A percentile compares a stretch with the other conserved stretches of the same genome.
phyloP scores from a whole-genome alignment of 2,888 invertebrate genomes.

The Microctonus aethiopoides region DNA sequence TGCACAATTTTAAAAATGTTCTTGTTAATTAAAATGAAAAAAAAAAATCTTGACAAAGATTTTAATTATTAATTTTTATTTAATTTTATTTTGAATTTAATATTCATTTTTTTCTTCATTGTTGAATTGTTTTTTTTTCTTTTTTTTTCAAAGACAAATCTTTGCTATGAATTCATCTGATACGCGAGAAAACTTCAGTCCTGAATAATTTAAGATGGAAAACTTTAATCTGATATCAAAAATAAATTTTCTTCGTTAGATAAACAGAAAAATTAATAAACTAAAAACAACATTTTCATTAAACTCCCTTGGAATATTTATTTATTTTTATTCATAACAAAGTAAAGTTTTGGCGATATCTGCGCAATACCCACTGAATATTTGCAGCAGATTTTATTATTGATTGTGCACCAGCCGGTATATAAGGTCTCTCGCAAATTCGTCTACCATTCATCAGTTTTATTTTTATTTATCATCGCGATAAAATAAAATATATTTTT shows the following conservation, averaged over 20 bases:
- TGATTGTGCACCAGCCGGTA: conserved; percentile 16
- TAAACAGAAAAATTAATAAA: neutral
- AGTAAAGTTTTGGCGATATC: neutral
- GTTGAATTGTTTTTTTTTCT: neutral
- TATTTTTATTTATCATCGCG: neutral
- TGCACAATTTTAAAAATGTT: neutral
- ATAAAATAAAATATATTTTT: neutral
- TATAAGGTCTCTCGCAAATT: neutral
- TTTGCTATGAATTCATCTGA: neutral
- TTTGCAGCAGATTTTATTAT: neutral
- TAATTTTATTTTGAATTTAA: too few species aligned
- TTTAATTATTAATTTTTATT: too few species aligned
- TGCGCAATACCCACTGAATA: neutral
- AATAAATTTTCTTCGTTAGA: neutral
- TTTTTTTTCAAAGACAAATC: neutral
- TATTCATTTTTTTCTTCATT: neutral
- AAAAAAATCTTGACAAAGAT: neutral
- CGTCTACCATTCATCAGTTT: neutral
- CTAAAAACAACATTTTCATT: neutral
- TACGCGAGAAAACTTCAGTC: neutral
- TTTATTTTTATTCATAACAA: neutral
- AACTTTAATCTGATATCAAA: neutral
- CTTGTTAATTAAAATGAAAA: neutral
- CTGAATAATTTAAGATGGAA: too few species aligned
- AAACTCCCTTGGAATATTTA: neutral